A percentile compares a stretch with the other conserved stretches of the same genome.
These are phyloP conservation scores for Drosophila anceps DNA, from an alignment of 2,888 invertebrate genomes.

Conservation along the genomic window DNA sequence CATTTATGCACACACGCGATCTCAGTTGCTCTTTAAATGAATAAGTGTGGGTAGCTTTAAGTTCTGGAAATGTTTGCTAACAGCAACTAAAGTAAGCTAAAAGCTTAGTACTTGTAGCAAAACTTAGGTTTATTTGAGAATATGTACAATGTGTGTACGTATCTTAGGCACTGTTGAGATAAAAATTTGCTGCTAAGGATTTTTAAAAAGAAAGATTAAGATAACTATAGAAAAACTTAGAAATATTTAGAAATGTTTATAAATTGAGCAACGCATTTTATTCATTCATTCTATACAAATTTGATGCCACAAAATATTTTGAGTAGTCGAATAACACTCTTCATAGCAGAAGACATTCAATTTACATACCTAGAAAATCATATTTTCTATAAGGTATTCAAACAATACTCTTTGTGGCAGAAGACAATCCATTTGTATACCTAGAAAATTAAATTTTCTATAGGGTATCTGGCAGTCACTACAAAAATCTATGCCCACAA, in stretches of 20 bases:
- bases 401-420: too few species aligned
- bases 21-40: constrained; percentile 3
- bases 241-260: too few species aligned
- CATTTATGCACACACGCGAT: constrained; percentile 28
- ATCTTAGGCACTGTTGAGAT: not conserved
- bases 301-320: too few species aligned
- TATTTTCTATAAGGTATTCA: not conserved
- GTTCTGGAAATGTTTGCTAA: not conserved
- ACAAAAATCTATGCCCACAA: not conserved
- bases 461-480: not conserved
- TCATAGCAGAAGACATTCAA: too few species aligned
- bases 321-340: too few species aligned
- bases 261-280: too few species aligned
- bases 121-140: not conserved
- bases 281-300: too few species aligned
- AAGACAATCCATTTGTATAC: too few species aligned
- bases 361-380: not conserved
- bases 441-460: not conserved
- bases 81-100: not conserved
- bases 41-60: too few species aligned
- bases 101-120: not conserved
- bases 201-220: too few species aligned
- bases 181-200: not conserved
- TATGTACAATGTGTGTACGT: not conserved
- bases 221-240: too few species aligned